Base-by-base conservation (phyloP, 1,140 invertebrate genomes). In the Lepidurus packardi region DNA sequence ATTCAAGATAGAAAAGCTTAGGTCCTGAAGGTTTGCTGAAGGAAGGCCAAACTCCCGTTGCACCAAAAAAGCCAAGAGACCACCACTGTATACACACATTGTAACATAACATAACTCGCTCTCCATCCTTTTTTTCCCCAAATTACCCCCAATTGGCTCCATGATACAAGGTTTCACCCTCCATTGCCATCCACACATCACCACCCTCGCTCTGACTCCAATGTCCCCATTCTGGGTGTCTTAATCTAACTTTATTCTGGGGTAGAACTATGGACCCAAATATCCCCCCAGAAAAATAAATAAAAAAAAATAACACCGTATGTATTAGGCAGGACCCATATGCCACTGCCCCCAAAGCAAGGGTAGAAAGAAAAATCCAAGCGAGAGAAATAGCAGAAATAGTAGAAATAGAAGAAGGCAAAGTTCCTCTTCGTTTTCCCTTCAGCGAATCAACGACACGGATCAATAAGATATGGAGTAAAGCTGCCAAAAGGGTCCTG, bases 111-210 rank as follows among this genome's bases (percentile, higher is more conserved):
- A 21, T 21, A 1, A 13, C n/a, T 2, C 53, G 9, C 13, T 65
- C 53, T 21, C 13, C 13, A 13, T 16, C 13, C 13, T n/a, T 7
- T 21, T 21, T 7, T n/a, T n/a, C n/a, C 53, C 53, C 53, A 65
- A 65, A 65, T 65, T 65, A 65, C 53, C 53, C 53, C 53, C 53
- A 65, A 65, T 65, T 65, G 53, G 53, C 21, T 21, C n/a, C n/a
- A 5, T 65, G 16, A 65, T 65, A 65, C 53, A 16, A 65, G 16
- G 53, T 65, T 65, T 65, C 53, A 65, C 53, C 53, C 53, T 65
- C 53, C 53, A 65, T 21, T 65, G 53, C 53, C 53, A 65, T 65
- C 53, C 53, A 65, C 47, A 65, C 47, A 65, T 65, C 47, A 65
- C 13, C 47, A 65, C 53, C 53, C 53, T n/a, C 53, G 53, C 53